phyloP scores from a whole-genome alignment of 2,888 invertebrate genomes.

The Elysia crispata region DNA sequence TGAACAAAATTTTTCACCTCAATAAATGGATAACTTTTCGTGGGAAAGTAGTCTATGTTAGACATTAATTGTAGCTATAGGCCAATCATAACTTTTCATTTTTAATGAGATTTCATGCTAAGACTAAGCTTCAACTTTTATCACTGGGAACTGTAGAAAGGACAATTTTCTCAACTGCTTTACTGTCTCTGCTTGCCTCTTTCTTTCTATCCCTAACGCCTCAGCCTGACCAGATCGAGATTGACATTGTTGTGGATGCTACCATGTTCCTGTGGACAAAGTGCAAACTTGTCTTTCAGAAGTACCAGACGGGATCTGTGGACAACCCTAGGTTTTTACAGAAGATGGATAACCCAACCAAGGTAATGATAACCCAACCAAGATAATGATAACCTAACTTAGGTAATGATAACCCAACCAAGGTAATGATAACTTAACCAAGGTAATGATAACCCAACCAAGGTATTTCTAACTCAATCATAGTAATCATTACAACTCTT shows the following conservation, averaged over 20 bases:
- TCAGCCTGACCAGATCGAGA: conserved; percentile 71
- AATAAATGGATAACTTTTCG: too few species aligned
- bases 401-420: too few species aligned
- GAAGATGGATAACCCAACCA: conserved; percentile 75
- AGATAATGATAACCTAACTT: neutral
- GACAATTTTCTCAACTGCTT: neutral
- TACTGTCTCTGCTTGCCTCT: neutral
- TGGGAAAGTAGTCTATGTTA: too few species aligned
- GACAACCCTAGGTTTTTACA: conserved; percentile 75
- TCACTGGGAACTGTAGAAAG: too few species aligned
- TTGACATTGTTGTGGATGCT: conserved; percentile 76
- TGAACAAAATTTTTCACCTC: too few species aligned
- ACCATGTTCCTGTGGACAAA: conserved; percentile 75
- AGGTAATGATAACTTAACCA: too few species aligned
- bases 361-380: conserved; percentile 62
- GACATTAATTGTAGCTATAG: too few species aligned
- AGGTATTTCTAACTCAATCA: neutral
- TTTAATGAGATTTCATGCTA: too few species aligned
- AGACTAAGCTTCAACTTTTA: neutral
- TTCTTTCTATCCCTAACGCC: conserved; percentile 16
- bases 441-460: neutral
- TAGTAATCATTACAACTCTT: too few species aligned
- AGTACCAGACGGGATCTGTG: conserved; percentile 75
- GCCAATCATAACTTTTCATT: too few species aligned
- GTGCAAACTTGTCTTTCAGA: conserved; percentile 75